Percentiles rank a stretch among this genome's conserved stretches.
Evolutionary conservation across 2,888 invertebrate genomes (phyloP).

Genomic region (Osedax frankpressi): DNA sequence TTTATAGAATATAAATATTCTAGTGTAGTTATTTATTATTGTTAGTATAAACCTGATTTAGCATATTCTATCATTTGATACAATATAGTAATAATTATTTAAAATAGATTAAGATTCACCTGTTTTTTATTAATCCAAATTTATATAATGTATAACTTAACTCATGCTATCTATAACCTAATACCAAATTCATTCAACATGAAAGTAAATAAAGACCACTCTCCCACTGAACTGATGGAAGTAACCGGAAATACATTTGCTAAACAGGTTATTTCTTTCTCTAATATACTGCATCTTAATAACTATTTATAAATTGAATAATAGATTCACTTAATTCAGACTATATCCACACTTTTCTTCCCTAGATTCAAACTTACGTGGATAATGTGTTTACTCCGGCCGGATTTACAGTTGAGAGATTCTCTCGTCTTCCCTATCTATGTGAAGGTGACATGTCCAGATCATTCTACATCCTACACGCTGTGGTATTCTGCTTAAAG

Average conservation of each 20-base stretch:
- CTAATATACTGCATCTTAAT: not conserved
- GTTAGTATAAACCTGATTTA: too few species aligned
- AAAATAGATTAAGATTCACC: too few species aligned
- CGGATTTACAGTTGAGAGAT: conserved; percentile 65
- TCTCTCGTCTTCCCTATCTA: conserved; percentile 83
- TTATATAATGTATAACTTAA: too few species aligned
- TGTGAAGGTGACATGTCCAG: conserved; percentile 86
- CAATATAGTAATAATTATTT: too few species aligned
- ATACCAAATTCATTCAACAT: too few species aligned
- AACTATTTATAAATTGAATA: not conserved
- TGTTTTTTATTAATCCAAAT: too few species aligned
- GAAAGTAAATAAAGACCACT: not conserved
- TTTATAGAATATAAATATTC: too few species aligned
- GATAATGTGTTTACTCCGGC: conserved; percentile 54
- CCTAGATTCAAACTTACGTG: conserved; percentile 34
- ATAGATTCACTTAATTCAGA: not conserved
- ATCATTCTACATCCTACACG: conserved; percentile 69
- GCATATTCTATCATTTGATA: too few species aligned
- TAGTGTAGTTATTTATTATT: too few species aligned
- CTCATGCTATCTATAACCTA: too few species aligned
- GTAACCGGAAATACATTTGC: not conserved
- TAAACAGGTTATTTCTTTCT: not conserved
- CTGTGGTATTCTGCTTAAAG: conserved; percentile 64
- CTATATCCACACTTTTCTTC: not conserved
- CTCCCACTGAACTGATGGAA: not conserved